phyloP scores from a whole-genome alignment of 2,797 vertebrate species.

The Poliocrania exsul region DNA sequence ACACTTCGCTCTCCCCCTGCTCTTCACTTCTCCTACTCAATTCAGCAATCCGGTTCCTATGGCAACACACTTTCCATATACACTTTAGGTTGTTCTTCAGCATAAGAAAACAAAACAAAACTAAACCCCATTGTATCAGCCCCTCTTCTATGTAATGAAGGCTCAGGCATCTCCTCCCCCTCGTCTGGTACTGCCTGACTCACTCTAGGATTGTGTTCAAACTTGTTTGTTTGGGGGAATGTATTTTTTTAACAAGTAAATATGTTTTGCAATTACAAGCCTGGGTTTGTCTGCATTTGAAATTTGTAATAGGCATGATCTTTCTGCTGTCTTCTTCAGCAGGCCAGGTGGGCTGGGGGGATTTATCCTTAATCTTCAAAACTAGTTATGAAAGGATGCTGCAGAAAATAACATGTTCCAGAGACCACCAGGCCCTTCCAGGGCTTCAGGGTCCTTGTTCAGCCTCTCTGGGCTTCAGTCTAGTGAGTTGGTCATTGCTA shows the following conservation, averaged over 20 bases:
- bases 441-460: not conserved
- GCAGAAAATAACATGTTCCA: not conserved
- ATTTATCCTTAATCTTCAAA: not conserved
- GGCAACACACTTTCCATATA: conserved; percentile 54
- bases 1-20: not conserved
- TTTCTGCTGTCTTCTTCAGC: not conserved
- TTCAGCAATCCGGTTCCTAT: conserved; percentile 60
- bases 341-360: not conserved
- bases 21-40: conserved; percentile 21
- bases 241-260: not conserved
- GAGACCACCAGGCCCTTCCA: not conserved
- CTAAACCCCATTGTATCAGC: not conserved
- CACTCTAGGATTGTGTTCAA: not conserved
- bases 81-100: conserved; percentile 36
- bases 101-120: not conserved
- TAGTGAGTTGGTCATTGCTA: not conserved
- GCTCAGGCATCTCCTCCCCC: not conserved
- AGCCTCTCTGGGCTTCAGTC: not conserved
- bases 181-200: not conserved
- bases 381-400: not conserved
- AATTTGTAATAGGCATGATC: not conserved
- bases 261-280: not conserved
- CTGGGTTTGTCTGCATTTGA: not conserved
- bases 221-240: not conserved
- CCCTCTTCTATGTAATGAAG: not conserved